Evolutionary conservation across 92 coral and sea anemone species (phyloP).

Genomic region (Anthopleura xanthogrammica): DNA sequence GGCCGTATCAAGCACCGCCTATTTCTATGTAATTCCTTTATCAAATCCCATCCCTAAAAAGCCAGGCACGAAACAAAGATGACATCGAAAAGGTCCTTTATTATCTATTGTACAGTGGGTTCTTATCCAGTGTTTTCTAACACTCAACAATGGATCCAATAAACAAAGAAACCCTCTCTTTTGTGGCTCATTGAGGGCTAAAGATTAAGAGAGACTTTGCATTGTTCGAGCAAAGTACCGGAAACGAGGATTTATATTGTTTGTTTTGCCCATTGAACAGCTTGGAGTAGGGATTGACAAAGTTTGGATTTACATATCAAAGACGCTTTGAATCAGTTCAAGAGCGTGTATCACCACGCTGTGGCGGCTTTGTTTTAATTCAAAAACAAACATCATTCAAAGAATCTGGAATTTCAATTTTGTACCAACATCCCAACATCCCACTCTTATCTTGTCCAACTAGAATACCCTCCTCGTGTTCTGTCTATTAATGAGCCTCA

Average conservation of each 20-base stretch:
- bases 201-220: slow-evolving; percentile 31
- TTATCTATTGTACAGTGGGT: slow-evolving; percentile 15
- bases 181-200: slow-evolving; percentile 23
- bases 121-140: slow-evolving; percentile 28
- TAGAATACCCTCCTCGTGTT: not conserved
- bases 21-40: slow-evolving; percentile 6
- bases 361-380: not conserved
- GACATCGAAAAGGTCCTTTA: slow-evolving; percentile 8
- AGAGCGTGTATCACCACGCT: slow-evolving; percentile 1
- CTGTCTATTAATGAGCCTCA: not conserved
- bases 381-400: not conserved
- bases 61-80: slow-evolving; percentile 19
- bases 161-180: slow-evolving; percentile 38
- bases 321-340: slow-evolving; percentile 4
- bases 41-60: slow-evolving; percentile 11
- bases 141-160: slow-evolving; percentile 26
- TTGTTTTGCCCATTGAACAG: slow-evolving; percentile 47
- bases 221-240: slow-evolving; percentile 41
- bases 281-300: slow-evolving; percentile 34
- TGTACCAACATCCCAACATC: not conserved
- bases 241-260: slow-evolving; percentile 49
- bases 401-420: not conserved
- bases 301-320: slow-evolving; percentile 50
- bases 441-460: not conserved
- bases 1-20: slow-evolving; percentile 20